A percentile compares a stretch with the other conserved stretches of the same genome.
Evolutionary conservation across 2,888 invertebrate genomes (phyloP).

Genomic region (Drosophila cognata): DNA sequence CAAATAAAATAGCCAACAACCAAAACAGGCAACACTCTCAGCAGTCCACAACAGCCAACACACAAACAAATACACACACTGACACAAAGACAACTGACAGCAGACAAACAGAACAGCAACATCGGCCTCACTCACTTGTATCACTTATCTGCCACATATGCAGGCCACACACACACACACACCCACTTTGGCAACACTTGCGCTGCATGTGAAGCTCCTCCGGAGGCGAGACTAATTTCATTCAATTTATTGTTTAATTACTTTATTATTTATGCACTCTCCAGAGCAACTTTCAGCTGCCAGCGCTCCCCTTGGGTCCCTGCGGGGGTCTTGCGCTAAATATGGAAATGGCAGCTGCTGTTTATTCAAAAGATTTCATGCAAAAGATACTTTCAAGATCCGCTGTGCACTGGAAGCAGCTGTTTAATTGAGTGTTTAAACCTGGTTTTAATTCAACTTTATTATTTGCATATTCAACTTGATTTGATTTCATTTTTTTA

Average conservation of each 20-base stretch:
- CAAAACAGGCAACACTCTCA: conserved; percentile 17
- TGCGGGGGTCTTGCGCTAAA: conserved; percentile 21
- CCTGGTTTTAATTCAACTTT: conserved; percentile 11
- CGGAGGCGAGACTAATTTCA: conserved; percentile 71
- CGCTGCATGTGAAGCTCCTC: conserved; percentile 46
- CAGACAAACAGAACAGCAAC: conserved; percentile 37
- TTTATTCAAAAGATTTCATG: conserved; percentile 31
- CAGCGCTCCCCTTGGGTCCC: conserved; percentile 9
- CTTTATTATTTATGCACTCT: conserved; percentile 74
- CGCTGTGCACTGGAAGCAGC: conserved; percentile 4
- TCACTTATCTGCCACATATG: conserved; percentile 11
- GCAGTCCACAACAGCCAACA: conserved; percentile 19
- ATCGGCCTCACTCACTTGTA: conserved; percentile 18
- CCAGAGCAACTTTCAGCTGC: conserved; percentile 49
- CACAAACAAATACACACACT: conserved; percentile 25
- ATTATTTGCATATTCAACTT: neutral
- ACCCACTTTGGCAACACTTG: neutral
- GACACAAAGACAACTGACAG: conserved; percentile 9
- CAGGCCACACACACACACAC: conserved; percentile 4
- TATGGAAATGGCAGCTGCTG: conserved; percentile 52
- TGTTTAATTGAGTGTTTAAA: conserved; percentile 19
- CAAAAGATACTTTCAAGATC: conserved; percentile 15
- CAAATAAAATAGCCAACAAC: conserved; percentile 21
- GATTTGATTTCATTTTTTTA: neutral
- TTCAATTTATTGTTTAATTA: conserved; percentile 79